These are phyloP conservation scores for Drosophila mayri DNA, from an alignment of 1,140 invertebrate genomes.

Conservation along the genomic window DNA sequence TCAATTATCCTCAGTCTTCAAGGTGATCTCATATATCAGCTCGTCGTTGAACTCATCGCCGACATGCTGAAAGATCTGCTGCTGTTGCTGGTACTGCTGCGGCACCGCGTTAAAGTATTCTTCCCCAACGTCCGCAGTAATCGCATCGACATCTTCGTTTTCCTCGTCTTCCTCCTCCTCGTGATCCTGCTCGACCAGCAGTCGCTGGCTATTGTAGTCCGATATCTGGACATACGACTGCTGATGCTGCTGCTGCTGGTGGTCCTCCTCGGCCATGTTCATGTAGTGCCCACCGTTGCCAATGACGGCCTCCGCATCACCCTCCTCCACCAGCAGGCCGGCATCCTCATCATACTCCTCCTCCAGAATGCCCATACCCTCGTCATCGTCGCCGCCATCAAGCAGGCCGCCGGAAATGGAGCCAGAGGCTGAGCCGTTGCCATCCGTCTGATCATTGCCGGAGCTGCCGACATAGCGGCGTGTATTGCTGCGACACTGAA, in stretches of 20 bases:
- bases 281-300: conserved; percentile 9
- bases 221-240: conserved; percentile 24
- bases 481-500: conserved; percentile 80
- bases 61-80: conserved; percentile 13
- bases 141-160: neutral
- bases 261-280: neutral
- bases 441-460: conserved; percentile 6
- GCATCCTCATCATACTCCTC: conserved; percentile 72
- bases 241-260: neutral
- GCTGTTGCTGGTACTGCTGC: conserved; percentile 18
- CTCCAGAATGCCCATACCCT: conserved; percentile 31
- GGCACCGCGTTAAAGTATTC: conserved; percentile 20
- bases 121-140: conserved; percentile 6
- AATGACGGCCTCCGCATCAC: conserved; percentile 28
- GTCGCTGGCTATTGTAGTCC: conserved; percentile 19
- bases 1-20: conserved; percentile 77
- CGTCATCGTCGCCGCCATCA: conserved; percentile 50
- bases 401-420: conserved; percentile 16
- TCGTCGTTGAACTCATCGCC: conserved; percentile 51
- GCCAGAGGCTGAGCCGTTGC: neutral
- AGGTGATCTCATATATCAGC: conserved; percentile 72
- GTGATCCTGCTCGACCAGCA: conserved; percentile 16
- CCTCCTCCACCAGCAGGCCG: conserved; percentile 57
- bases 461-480: conserved; percentile 31
- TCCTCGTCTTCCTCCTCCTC: conserved; percentile 16